Percentiles rank a stretch among this genome's conserved stretches.
Conservation (phyloP, 1,140 invertebrate species). For the Telenomus remus region DNA sequence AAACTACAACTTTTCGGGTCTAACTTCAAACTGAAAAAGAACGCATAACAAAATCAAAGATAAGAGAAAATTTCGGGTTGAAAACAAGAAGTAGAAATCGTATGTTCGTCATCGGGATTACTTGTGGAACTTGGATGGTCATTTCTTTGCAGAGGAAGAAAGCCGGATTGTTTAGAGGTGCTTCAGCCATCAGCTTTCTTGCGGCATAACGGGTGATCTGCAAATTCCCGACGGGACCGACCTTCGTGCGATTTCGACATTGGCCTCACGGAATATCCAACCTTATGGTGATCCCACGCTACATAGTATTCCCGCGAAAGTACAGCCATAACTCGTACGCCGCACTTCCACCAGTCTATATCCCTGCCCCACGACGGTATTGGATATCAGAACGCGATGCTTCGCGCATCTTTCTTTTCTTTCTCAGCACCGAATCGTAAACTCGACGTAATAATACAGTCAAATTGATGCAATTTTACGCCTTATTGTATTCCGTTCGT, state of each 20-base stretch:
- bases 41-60: no score
- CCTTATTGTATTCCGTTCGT: background rate
- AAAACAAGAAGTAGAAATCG: no score
- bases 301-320: constrained; percentile 60
- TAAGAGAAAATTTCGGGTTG: no score
- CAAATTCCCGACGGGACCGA: constrained; percentile 63
- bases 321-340: constrained; percentile 58
- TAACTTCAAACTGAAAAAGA: no score
- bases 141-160: constrained; percentile 47
- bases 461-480: constrained; percentile 18
- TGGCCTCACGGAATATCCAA: constrained; percentile 67
- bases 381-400: constrained; percentile 58
- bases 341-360: constrained; percentile 57
- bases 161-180: constrained; percentile 57
- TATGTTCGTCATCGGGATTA: constrained; percentile 26
- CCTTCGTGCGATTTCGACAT: constrained; percentile 57
- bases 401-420: constrained; percentile 37
- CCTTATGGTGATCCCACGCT: constrained; percentile 71
- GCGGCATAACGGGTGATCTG: constrained; percentile 68
- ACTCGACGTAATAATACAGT: constrained; percentile 47
- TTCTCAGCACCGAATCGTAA: constrained; percentile 43
- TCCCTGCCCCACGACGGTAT: constrained; percentile 49
- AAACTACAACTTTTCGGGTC: no score
- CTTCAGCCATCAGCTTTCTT: constrained; percentile 56
- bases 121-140: constrained; percentile 44